Evolutionary conservation across 53 echinoderm and acorn worm species (phyloP).

Genomic region (Antedon mediterranea): DNA sequence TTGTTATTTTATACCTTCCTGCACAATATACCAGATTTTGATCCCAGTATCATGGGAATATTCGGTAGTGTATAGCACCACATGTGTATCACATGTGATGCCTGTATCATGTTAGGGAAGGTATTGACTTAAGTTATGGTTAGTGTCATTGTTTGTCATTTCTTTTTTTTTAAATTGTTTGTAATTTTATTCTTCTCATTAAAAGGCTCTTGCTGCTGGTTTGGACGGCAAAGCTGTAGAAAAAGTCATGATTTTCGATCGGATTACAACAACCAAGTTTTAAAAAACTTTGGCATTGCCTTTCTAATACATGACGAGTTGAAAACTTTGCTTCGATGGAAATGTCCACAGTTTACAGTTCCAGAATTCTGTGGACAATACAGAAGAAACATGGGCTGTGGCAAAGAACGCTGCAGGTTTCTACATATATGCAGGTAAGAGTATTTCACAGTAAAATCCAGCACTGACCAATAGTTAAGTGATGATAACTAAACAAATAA

Average conservation of each 20-base stretch:
- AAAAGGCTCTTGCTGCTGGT: neutral
- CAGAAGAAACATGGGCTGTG: neutral
- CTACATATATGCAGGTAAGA: neutral
- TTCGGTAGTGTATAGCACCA: too few relatives aligned
- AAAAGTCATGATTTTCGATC: neutral
- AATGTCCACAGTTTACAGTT: neutral
- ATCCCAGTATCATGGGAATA: too few relatives aligned
- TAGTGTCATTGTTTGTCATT: too few relatives aligned
- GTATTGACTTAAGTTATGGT: too few relatives aligned
- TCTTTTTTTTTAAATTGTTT: too few relatives aligned
- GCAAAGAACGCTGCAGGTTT: neutral
- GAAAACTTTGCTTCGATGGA: neutral
- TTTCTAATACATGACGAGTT: neutral
- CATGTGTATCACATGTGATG: too few relatives aligned
- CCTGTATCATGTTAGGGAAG: too few relatives aligned
- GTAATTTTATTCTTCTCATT: too few relatives aligned
- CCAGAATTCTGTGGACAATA: neutral
- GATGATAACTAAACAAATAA: too few relatives aligned
- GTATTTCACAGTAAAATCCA: neutral
- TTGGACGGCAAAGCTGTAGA: neutral
- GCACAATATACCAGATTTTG: too few relatives aligned
- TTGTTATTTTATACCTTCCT: too few relatives aligned
- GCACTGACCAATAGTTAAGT: too few relatives aligned
- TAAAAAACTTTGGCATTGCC: neutral
- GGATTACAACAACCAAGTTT: neutral